These are phyloP conservation scores for Hydractinia symbiolongicarpus DNA, from an alignment of 30 jellyfish, hydroid and myxozoan species.

Conservation along the genomic window DNA sequence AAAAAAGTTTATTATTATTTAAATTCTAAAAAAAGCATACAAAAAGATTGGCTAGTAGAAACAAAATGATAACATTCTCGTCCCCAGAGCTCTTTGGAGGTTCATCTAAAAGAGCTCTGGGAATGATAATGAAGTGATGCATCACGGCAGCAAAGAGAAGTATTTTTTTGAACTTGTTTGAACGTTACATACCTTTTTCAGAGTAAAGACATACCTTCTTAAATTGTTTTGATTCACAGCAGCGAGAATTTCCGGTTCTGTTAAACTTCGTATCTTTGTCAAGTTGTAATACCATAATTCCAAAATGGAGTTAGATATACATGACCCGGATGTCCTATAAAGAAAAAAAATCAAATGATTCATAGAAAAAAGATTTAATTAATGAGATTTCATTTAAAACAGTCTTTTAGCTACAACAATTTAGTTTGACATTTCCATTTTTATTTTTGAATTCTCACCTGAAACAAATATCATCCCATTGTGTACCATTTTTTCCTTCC, in stretches of 20 bases:
- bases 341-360: not conserved
- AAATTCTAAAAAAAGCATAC: too few species aligned
- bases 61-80: too few species aligned
- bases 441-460: slow-evolving; percentile 21
- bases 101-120: too few species aligned
- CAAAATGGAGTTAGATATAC: not conserved
- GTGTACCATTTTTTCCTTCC: slow-evolving; percentile 39
- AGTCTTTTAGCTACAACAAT: not conserved
- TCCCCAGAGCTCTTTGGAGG: too few species aligned
- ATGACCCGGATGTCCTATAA: not conserved
- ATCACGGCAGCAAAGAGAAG: not conserved
- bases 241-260: not conserved
- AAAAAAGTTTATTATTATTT: too few species aligned
- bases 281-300: slow-evolving; percentile 5
- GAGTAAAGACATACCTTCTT: not conserved
- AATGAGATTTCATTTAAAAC: not conserved
- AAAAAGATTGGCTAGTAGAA: too few species aligned
- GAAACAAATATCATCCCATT: slow-evolving; percentile 65
- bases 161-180: not conserved
- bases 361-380: not conserved
- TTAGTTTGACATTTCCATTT: not conserved
- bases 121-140: too few species aligned
- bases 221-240: not conserved
- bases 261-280: not conserved
- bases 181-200: not conserved